Conservation (phyloP, 2,113 vertebrate genomes). For the Aptenodytes forsteri region DNA sequence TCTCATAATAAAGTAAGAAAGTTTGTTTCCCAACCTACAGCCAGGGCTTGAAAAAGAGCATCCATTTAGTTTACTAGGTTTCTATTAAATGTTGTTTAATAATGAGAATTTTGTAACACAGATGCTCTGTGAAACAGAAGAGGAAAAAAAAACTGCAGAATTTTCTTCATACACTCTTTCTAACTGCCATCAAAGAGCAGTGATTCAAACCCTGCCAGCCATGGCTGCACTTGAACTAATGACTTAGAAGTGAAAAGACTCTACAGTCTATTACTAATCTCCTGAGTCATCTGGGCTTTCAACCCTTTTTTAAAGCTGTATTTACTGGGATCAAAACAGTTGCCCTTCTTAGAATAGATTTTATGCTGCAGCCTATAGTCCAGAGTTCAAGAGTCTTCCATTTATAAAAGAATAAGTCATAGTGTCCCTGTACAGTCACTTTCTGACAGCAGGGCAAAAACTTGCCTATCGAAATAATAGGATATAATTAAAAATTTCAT, state of each 20-base stretch:
- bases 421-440: not conserved
- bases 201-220: constrained; percentile 49
- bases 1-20: not conserved
- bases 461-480: not conserved
- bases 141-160: constrained; percentile 15
- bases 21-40: not conserved
- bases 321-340: constrained; percentile 43
- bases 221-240: constrained; percentile 50
- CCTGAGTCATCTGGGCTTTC: constrained; percentile 45
- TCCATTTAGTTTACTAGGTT: not conserved
- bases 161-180: not conserved
- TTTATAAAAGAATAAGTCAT: not conserved
- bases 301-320: constrained; percentile 24
- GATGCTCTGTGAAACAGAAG: not conserved
- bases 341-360: constrained; percentile 39
- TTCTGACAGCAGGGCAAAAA: not conserved
- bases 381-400: constrained; percentile 6
- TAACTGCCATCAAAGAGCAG: not conserved
- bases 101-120: constrained; percentile 14
- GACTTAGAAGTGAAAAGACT: constrained; percentile 40
- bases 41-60: not conserved
- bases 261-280: constrained; percentile 13
- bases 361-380: not conserved
- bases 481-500: not conserved
- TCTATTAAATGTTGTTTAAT: not conserved